Conservation (phyloP, 2,797 vertebrate genomes). For the Sebastes dallii region DNA sequence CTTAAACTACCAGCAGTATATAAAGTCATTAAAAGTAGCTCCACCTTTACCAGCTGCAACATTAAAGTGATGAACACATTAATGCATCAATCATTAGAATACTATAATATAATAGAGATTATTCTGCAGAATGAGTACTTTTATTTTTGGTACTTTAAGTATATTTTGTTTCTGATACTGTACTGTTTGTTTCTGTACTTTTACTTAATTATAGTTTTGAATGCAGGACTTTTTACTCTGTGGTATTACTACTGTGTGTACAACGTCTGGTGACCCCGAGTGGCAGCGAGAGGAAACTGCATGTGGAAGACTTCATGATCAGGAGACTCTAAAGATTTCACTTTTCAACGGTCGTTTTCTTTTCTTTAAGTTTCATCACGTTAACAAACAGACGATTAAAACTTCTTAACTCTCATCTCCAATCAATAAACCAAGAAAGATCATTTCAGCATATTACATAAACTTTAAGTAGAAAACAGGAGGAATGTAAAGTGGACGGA, state of each 20-base stretch:
- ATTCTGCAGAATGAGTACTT: background rate
- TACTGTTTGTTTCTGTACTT: background rate
- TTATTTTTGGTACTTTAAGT: background rate
- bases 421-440: background rate
- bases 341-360: too few relatives aligned
- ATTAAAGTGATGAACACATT: background rate
- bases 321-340: background rate
- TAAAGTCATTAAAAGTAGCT: background rate
- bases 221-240: background rate
- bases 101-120: background rate
- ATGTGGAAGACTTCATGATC: background rate
- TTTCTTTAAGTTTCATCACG: background rate
- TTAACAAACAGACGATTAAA: background rate
- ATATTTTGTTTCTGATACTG: background rate
- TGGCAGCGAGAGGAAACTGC: conserved; percentile 15
- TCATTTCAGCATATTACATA: background rate
- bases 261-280: background rate
- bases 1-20: background rate
- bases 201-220: background rate
- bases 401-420: background rate
- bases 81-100: background rate
- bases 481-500: conserved; percentile 6
- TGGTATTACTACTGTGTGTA: background rate
- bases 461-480: background rate
- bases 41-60: too few relatives aligned